Base-by-base conservation (phyloP, 2,797 vertebrate genomes). In the Lacerta bilineata region DNA sequence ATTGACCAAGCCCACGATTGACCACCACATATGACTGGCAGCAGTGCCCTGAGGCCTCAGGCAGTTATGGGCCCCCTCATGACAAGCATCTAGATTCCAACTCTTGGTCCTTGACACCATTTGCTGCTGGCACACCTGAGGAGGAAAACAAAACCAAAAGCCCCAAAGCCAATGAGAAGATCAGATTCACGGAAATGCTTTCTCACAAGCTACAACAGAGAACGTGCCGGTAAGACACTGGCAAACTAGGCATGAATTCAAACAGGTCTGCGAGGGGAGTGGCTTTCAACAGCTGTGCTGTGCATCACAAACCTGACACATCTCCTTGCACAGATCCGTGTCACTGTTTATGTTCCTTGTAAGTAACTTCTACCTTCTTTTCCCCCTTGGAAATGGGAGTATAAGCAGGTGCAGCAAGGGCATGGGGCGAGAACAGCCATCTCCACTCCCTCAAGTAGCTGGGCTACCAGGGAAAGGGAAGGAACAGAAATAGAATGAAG, bases 391-490 rank as follows among this genome's bases (percentile, higher is more conserved):
- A 1, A 18, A 50, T 29, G 2, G 2, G 2, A 55, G 29, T 43
- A 66, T 1, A 23, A 83, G 8, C 39, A 64, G 13, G 64, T 6
- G 20, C 7, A 59, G 5, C 0, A 0, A 13, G 71, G 8, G 18
- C 3, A 10, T 33, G 27, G 2, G 41, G n/a, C 33, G 59, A 29
- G 5, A 25, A 25, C 41, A 2, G 39, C 1, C 3, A 36, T 59
- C n/a, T 33, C 23, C 41, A 5, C 23, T 64, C 29, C 5, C 39
- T 61, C 4, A 10, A 74, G 33, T 7, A 46, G 8, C 46, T 68
- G 27, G 1, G 25, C 46, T 39, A 27, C 10, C 29, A 13, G 50
- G 17, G 0, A 0, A 64, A 7, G 4, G 41, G 17, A 11, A 84
- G 39, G 11, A 15, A 64, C n/a, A 64, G 29, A 74, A 66, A 20